Conservation (phyloP, 2,797 vertebrate genomes). For the Cirrhinus molitorella region DNA sequence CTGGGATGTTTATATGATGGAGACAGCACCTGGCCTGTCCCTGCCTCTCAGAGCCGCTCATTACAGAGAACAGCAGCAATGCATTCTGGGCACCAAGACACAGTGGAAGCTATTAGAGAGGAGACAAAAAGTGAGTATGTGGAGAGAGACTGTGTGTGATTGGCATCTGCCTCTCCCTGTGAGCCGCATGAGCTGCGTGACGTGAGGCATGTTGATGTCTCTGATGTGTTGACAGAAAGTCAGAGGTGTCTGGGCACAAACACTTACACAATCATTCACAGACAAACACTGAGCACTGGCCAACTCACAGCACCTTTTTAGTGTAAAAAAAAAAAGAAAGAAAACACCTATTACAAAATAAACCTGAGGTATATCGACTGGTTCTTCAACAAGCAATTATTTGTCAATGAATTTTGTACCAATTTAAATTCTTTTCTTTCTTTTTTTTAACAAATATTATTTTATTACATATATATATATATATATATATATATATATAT, state of each 20-base stretch:
- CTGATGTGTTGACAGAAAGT: constrained; percentile 44
- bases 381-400: not conserved
- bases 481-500: too few relatives aligned
- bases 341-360: constrained; percentile 27
- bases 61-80: constrained; percentile 60
- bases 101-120: constrained; percentile 34
- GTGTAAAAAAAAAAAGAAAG: constrained; percentile 10
- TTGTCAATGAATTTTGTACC: not conserved
- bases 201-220: constrained; percentile 35
- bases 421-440: not conserved
- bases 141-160: constrained; percentile 30
- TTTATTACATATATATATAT: too few relatives aligned
- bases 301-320: constrained; percentile 43
- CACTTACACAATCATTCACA: not conserved
- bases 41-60: constrained; percentile 58
- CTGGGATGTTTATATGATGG: constrained; percentile 5
- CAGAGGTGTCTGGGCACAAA: constrained; percentile 33
- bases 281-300: constrained; percentile 24
- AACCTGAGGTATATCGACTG: constrained; percentile 14
- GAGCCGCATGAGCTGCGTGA: constrained; percentile 31
- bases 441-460: not conserved
- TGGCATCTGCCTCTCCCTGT: constrained; percentile 42
- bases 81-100: constrained; percentile 49
- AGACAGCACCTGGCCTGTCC: constrained; percentile 12
- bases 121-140: constrained; percentile 41